Evolutionary conservation across 2,797 vertebrate species (phyloP), one percentile per base, ranked within the genome.

Genomic region (Xenops minutus): DNA sequence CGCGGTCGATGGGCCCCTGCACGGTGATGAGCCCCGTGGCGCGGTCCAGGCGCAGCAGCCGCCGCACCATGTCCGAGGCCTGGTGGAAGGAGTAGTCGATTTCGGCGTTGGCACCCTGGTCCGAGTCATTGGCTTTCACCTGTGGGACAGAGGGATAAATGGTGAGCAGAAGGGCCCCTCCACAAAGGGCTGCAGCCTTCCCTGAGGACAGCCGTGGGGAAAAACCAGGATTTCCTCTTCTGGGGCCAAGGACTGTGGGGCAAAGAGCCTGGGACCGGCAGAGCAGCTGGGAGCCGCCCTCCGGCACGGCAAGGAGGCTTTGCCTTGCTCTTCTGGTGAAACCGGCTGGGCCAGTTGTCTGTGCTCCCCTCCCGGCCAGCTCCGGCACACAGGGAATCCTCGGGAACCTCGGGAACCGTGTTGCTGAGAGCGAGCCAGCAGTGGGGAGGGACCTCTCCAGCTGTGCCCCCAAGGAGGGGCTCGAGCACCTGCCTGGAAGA

Each of bases 71-170:
- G 48, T 99, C 98, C 0, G 98, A 98, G 0, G 98, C 98, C 95
- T 99, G 99, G 96, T 99, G 98, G 84, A 99, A 98, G 36, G 98
- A 99, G 95, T 99, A 99, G 85, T 99, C 99, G 0, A 99, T 99
- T 90, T 99, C 99, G 0, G 99, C 99, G 0, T 99, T 99, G 96
- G 98, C 97, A 0, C 99, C 99, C 56, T 99, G 98, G 96, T 99
- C 99, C 0, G 99, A 99, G 36, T 99, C 99, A 0, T 99, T 99
- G 94, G 99, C 99, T 96, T 99, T 98, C 73, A 99, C 99, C 99
- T 99, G 76, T 1, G 19, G 92, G 81, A 92, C 21, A 13, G 72
- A 95, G 18, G 88, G 44, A 46, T 27, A 91, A 62, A 75, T 0
- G 0, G 20, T 93, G 46, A 95, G n/a, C 24, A 20, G 26, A 14